Percentiles rank a stretch among this genome's conserved stretches.
These are phyloP conservation scores for Tapera naevia DNA, from an alignment of 2,797 vertebrate species.

Conservation along the genomic window DNA sequence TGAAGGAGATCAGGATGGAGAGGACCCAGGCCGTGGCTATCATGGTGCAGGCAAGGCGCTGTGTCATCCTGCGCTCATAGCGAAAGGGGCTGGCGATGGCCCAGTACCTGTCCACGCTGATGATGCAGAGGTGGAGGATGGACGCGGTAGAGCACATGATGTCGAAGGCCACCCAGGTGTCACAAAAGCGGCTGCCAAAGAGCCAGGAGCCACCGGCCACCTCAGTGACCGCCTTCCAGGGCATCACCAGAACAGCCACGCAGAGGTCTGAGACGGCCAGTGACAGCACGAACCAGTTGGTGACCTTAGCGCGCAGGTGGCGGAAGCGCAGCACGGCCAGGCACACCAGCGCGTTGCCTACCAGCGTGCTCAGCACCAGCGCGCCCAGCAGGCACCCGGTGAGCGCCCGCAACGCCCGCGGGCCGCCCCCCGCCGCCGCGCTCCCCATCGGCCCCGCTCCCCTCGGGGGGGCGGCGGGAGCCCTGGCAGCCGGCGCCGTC, in stretches of 20 bases:
- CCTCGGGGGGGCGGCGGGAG: too few species aligned
- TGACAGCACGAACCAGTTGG: conserved; percentile 86
- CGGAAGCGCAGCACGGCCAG: conserved; percentile 82
- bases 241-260: conserved; percentile 85
- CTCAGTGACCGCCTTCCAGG: conserved; percentile 81
- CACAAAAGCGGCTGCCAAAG: conserved; percentile 81
- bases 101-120: conserved; percentile 87
- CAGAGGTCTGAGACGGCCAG: conserved; percentile 84
- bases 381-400: conserved; percentile 79
- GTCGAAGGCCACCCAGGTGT: conserved; percentile 85
- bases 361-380: conserved; percentile 83
- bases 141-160: conserved; percentile 87
- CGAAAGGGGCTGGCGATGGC: conserved; percentile 84
- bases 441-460: neutral
- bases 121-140: conserved; percentile 85
- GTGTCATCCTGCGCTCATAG: conserved; percentile 83
- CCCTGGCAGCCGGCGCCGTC: neutral
- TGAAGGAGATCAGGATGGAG: conserved; percentile 85
- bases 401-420: conserved; percentile 61
- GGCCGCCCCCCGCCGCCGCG: neutral
- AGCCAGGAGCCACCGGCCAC: conserved; percentile 80
- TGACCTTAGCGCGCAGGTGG: conserved; percentile 82
- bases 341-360: conserved; percentile 82
- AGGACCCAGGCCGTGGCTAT: conserved; percentile 82
- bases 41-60: conserved; percentile 80